Evolutionary conservation across 2,113 vertebrate species (phyloP).

Genomic region (Petromus typicus): DNA sequence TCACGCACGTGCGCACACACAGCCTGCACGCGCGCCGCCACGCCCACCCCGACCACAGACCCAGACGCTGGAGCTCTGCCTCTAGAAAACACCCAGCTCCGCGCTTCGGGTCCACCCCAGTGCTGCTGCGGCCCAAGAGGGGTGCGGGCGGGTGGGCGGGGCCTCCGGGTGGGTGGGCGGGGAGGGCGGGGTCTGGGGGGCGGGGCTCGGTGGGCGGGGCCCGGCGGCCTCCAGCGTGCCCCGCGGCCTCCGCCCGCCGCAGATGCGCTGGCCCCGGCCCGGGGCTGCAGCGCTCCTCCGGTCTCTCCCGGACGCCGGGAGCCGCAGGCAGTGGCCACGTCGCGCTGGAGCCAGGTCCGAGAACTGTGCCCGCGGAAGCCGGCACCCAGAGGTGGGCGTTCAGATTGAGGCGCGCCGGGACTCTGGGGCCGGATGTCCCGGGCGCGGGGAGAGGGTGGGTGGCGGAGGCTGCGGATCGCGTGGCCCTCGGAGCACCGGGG

Average conservation of each 20-base stretch:
- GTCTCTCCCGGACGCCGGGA: not conserved
- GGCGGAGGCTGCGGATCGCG: not conserved
- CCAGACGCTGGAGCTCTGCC: not conserved
- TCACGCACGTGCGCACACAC: not conserved
- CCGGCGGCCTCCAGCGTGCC: not conserved
- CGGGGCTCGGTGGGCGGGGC: conserved; percentile 53
- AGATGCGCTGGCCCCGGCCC: conserved; percentile 12
- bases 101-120: not conserved
- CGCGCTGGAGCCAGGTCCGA: not conserved
- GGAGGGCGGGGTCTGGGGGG: not conserved
- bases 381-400: conserved; percentile 64
- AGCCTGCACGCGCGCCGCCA: not conserved
- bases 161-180: not conserved
- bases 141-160: not conserved
- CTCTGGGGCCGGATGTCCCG: not conserved
- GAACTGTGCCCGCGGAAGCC: not conserved
- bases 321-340: not conserved
- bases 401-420: not conserved
- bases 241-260: fast-evolving
- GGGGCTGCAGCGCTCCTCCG: not conserved
- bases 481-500: not conserved
- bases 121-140: not conserved
- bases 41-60: not conserved
- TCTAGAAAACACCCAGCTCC: not conserved
- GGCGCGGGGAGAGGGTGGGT: not conserved